phyloP scores from a whole-genome alignment of 2,888 invertebrate genomes.

The Nymphalis urticae region DNA sequence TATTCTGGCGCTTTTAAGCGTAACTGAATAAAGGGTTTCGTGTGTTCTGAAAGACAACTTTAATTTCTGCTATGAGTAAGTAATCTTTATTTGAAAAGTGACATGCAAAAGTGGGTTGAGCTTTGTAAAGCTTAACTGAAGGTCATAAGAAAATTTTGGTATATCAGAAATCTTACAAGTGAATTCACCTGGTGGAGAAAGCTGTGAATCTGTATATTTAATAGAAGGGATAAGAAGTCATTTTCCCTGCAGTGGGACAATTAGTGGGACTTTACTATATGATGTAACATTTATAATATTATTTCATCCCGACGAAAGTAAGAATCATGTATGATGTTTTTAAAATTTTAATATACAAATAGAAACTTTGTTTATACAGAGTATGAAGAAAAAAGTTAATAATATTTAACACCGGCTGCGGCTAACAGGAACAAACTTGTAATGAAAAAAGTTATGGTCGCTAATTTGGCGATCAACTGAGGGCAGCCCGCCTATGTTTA shows the following conservation, averaged over 20 bases:
- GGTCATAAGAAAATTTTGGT: too few relatives aligned
- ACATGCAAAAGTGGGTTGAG: too few relatives aligned
- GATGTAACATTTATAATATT: too few relatives aligned
- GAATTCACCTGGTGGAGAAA: too few relatives aligned
- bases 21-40: slow-evolving; percentile 4
- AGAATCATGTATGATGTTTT: background rate
- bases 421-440: slow-evolving; percentile 30
- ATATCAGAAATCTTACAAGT: too few relatives aligned
- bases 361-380: background rate
- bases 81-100: too few relatives aligned
- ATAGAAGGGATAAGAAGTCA: too few relatives aligned
- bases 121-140: too few relatives aligned
- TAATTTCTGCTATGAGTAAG: background rate
- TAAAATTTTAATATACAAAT: background rate
- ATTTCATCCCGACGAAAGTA: too few relatives aligned
- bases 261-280: too few relatives aligned
- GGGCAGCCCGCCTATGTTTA: background rate
- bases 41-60: background rate
- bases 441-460: slow-evolving; percentile 50
- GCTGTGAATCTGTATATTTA: too few relatives aligned
- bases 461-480: slow-evolving; percentile 42
- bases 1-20: slow-evolving; percentile 8
- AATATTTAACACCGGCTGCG: slow-evolving; percentile 16
- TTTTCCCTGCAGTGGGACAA: too few relatives aligned
- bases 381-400: slow-evolving; percentile 7